These are phyloP conservation scores for Ennomos fuscantarius DNA, from an alignment of 2,888 invertebrate genomes.

Conservation along the genomic window DNA sequence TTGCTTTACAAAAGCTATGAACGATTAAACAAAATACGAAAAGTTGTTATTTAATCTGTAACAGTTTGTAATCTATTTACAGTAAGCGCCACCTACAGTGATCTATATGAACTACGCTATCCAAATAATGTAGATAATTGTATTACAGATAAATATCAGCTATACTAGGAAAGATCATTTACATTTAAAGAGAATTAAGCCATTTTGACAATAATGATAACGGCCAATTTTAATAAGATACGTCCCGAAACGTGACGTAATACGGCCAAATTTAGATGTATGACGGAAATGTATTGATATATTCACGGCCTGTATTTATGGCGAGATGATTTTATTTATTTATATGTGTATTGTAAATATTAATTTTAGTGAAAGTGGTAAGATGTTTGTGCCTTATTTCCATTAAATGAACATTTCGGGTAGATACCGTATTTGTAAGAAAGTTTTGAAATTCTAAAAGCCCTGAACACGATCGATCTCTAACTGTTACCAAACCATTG, in stretches of 20 bases:
- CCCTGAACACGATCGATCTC: constrained; percentile 1
- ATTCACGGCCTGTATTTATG: constrained; percentile 22
- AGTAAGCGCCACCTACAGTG: constrained; percentile 19
- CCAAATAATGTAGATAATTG: not conserved
- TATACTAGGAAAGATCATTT: constrained; percentile 12
- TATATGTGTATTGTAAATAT: constrained; percentile 63
- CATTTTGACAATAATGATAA: constrained; percentile 37
- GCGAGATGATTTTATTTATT: constrained; percentile 53
- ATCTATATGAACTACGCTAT: constrained; percentile 15
- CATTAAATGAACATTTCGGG: constrained; percentile 42
- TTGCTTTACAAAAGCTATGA: not conserved
- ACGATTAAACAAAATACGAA: constrained; percentile 2
- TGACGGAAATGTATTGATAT: constrained; percentile 30
- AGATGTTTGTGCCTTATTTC: constrained; percentile 68
- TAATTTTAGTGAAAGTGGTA: constrained; percentile 64
- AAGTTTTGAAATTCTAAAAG: constrained; percentile 5
- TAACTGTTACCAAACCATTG: constrained; percentile 5
- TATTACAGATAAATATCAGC: constrained; percentile 22
- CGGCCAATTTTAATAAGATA: constrained; percentile 24
- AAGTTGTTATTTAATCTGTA: constrained; percentile 28
- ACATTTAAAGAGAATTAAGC: constrained; percentile 15
- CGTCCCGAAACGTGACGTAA: constrained; percentile 4
- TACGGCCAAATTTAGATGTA: constrained; percentile 25
- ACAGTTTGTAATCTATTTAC: constrained; percentile 4
- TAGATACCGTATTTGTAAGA: constrained; percentile 36